Evolutionary conservation across 2,888 invertebrate genomes (phyloP), one percentile per base, ranked within the genome.

Genomic region (Latrodectus hesperus): DNA sequence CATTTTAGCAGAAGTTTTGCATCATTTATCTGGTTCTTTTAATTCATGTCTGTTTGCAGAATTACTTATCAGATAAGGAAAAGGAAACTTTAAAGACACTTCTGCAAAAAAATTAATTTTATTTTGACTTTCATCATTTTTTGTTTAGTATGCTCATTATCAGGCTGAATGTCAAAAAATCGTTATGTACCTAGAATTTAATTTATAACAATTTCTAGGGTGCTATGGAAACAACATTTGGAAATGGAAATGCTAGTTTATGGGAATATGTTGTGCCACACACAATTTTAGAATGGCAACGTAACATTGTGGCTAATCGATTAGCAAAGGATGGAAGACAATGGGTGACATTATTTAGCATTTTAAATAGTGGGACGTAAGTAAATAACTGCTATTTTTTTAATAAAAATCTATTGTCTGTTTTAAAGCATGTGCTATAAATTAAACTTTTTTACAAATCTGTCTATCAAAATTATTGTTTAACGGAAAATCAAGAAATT

Each of bases 241-340:
- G 94, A 89, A 96, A 96, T 91, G 95, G 94, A 91, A 97, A 97
- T 92, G 92, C 93, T 16, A 94, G 94, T 60, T 93, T 96, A 8
- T 96, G 95, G 95, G 94, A 94, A 89, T 93, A 94, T 84, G 94
- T 96, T 64, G 94, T 94, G 90, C 94, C 95, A 68, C 94, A 94
- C 85, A 94, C 94, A 91, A 94, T 95, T 89, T 94, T 96, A 73
- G 94, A 96, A 88, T 96, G 96, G 78, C 95, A 96, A 0, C 94
- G 97, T 4, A 94, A 96, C 16, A 94, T 96, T 93, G 95, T 96
- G 0, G 96, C 98, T 10, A 98, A 97, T 92, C 95, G 96, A 89
- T 93, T 98, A 78, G 95, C 97, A 0, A 93, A 93, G 10, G 94
- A 94, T 91, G 95, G 95, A 0, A 93, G 94, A 83, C 93, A 94